Base-by-base conservation (phyloP, 1,140 invertebrate genomes). In the Drosophila chauvacae region DNA sequence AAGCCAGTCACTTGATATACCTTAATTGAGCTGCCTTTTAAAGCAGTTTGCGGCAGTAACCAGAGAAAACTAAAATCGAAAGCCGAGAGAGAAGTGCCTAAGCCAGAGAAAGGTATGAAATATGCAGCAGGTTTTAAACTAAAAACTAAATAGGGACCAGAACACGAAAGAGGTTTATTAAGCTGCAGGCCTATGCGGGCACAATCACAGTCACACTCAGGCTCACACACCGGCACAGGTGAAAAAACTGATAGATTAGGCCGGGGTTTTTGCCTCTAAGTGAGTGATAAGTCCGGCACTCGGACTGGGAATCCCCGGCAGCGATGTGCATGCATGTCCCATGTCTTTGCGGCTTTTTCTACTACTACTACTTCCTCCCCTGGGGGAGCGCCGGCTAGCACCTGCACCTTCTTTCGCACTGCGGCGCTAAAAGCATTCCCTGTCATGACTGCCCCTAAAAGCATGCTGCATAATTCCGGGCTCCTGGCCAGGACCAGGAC, bases 11-110 rank as follows among this genome's bases (percentile, higher is more conserved):
- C 66, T 79, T 79, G 78, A 78, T 78, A 76, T 63, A 51, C 57
- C 60, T 72, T 79, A 79, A 79, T 79, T 79, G 76, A 78, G 73
- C 53, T 62, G 50, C 57, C 65, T 45, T 74, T 75, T 74, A 74
- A 75, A 53, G 10, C 33, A n/a, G 33, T 48, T 60, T 16, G 1
- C 13, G 57, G 35, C 26, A 20, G 33, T 35, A 23, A 48, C 13
- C 44, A 51, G 44, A 53, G 33, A 37, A 74, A 74, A 74, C 64
- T 76, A 30, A 53, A 68, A 47, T 55, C 18, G 37, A 28, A 10
- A 2, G 6, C 2, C 6, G 11, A 13, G 18, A 44, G 14, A 20
- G 14, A 9, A 73, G 44, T 41, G 42, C 28, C 6, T 35, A 39
- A 37, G 6, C 35, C 26, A 26, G 45, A 45, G 18, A 20, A 7